phyloP scores from a whole-genome alignment of 1,140 invertebrate genomes.

The Brachionus plicatilis region DNA sequence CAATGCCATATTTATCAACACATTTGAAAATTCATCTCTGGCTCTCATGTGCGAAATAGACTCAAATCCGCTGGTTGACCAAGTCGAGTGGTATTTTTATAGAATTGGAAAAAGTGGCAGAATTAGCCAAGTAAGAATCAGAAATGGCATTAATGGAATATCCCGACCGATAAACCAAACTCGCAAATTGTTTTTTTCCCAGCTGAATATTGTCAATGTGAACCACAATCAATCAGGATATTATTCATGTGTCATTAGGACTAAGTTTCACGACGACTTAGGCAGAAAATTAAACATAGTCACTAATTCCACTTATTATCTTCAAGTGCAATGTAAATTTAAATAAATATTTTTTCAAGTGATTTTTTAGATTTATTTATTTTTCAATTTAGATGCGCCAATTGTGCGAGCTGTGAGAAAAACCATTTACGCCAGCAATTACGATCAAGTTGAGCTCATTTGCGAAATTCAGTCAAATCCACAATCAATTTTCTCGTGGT shows the following conservation, averaged over 20 bases:
- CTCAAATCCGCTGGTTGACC: constrained; percentile 1
- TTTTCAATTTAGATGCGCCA: neutral
- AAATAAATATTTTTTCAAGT: neutral
- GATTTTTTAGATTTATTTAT: neutral
- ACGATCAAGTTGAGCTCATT: constrained; percentile 16
- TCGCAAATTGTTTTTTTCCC: neutral
- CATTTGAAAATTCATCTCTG: neutral
- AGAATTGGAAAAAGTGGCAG: neutral
- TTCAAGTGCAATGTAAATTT: constrained; percentile 40
- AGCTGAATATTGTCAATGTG: neutral
- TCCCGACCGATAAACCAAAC: neutral
- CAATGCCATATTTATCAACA: neutral
- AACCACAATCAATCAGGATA: constrained; percentile 18
- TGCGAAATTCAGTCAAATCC: constrained; percentile 35
- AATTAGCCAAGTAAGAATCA: neutral
- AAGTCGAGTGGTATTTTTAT: neutral
- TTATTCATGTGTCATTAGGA: constrained; percentile 12
- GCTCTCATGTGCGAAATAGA: constrained; percentile 1
- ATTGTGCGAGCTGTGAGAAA: constrained; percentile 17
- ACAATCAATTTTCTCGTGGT: constrained; percentile 31
- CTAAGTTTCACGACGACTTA: neutral
- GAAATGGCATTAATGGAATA: constrained; percentile 7
- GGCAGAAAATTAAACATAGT: neutral
- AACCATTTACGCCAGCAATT: neutral
- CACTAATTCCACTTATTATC: constrained; percentile 14